Evolutionary conservation across 2,797 vertebrate genomes (phyloP), one percentile per base, ranked within the genome.

Genomic region (Sciurus vulgaris): DNA sequence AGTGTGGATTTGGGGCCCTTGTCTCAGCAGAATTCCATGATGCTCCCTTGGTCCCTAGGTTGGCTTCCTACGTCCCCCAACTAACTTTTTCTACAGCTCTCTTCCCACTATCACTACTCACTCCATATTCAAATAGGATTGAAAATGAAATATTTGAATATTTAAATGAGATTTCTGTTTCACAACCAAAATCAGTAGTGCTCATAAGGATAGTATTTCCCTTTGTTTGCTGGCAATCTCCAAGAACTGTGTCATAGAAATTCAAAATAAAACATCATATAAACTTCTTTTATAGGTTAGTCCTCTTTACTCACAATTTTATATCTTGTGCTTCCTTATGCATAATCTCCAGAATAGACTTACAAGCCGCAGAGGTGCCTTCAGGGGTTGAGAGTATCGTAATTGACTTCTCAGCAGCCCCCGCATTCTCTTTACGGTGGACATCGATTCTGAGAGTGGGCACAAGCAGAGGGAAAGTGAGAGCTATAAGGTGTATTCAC

Each of bases 281-380:
- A 85, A 93, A 85, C 61, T 56, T 13, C 78, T 93, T 96, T 70
- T 33, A 70, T 14, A 30, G 51, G 78, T 22, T 97, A 97, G 97
- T 49, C 89, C 56, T 81, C 38, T 97, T 97, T 98, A 99, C 99
- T 99, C 97, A 99, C 99, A 99, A 99, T 98, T 99, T 99, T 61
- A 99, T 99, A 98, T 99, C 99, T 74, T 99, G 98, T 56, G 99
- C 99, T 98, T 99, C 99, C 97, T 99, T 99, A 98, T 99, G 99
- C 99, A 99, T 99, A 98, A 99, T 99, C 98, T 99, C 99, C 99
- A 99, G 99, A 98, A 99, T 99, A 97, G 99, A 99, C 97, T 98
- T 99, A 98, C 99, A 99, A 97, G 99, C 99, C 0, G 98, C 99
- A 61, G 99, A 99, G 97, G 99, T 99, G 73, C 99, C 99, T 96